Evolutionary conservation across 2,113 vertebrate genomes (phyloP).

Genomic region (Oreochromis aureus): DNA sequence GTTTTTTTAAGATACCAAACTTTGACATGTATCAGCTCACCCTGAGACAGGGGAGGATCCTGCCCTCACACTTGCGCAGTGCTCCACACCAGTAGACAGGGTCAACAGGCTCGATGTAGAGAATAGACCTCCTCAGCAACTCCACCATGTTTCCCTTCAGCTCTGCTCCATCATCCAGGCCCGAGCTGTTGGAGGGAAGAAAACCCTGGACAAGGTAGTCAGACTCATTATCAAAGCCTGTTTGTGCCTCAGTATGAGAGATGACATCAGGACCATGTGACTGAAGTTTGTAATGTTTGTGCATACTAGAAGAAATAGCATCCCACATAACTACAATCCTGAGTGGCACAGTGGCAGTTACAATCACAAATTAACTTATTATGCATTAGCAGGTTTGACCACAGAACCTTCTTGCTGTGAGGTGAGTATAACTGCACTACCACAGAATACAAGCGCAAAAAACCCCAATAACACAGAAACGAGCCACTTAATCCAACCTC

Average conservation of each 20-base stretch:
- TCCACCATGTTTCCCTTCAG: constrained; percentile 54
- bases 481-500: background rate
- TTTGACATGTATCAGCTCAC: constrained; percentile 19
- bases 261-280: background rate
- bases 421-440: background rate
- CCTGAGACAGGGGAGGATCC: constrained; percentile 65
- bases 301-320: background rate
- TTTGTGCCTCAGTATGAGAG: background rate
- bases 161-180: constrained; percentile 4
- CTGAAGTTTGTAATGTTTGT: background rate
- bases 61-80: constrained; percentile 51
- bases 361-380: background rate
- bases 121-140: constrained; percentile 49
- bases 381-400: background rate
- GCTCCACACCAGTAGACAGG: constrained; percentile 60
- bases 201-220: constrained; percentile 38
- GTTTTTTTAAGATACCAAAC: background rate
- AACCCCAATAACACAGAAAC: background rate
- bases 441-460: background rate
- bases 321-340: background rate
- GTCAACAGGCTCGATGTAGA: constrained; percentile 60
- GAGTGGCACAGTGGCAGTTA: background rate
- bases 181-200: constrained; percentile 49
- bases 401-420: background rate
- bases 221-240: background rate